These are phyloP conservation scores for Bambusicola thoracicus DNA, from an alignment of 2,113 vertebrate genomes.

Conservation along the genomic window DNA sequence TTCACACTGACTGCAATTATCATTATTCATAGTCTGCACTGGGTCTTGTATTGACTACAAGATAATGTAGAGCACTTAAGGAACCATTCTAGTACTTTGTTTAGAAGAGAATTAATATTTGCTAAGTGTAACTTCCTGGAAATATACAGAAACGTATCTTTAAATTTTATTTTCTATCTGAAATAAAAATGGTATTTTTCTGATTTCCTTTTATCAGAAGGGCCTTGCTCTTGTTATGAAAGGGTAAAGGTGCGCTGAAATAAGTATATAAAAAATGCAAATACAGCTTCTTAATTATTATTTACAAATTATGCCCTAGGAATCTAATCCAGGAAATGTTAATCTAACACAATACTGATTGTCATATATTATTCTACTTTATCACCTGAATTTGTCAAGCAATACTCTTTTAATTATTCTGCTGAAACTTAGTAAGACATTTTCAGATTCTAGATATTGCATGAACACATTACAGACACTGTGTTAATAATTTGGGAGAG, in stretches of 20 bases:
- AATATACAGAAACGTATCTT: background rate
- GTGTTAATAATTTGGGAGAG: background rate
- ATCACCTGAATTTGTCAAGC: background rate
- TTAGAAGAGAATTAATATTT: background rate
- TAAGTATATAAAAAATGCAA: background rate
- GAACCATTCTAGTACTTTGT: background rate
- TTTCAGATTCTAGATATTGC: background rate
- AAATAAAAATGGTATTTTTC: background rate
- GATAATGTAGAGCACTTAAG: background rate
- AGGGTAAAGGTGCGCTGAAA: background rate
- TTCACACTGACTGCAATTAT: background rate
- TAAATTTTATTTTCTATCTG: background rate
- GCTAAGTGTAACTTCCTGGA: background rate
- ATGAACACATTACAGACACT: background rate
- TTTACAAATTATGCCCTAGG: background rate
- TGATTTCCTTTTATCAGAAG: background rate
- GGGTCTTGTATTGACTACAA: background rate
- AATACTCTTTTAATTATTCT: background rate
- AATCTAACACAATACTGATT: background rate
- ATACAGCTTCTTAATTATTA: background rate
- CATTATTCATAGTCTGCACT: background rate
- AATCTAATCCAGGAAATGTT: background rate
- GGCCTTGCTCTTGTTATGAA: background rate
- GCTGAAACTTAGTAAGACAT: background rate
- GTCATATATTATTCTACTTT: background rate